A percentile compares a stretch with the other conserved stretches of the same genome.
phyloP scores from a whole-genome alignment of 2,113 vertebrate genomes.

The Campylorhamphus procurvoides region DNA sequence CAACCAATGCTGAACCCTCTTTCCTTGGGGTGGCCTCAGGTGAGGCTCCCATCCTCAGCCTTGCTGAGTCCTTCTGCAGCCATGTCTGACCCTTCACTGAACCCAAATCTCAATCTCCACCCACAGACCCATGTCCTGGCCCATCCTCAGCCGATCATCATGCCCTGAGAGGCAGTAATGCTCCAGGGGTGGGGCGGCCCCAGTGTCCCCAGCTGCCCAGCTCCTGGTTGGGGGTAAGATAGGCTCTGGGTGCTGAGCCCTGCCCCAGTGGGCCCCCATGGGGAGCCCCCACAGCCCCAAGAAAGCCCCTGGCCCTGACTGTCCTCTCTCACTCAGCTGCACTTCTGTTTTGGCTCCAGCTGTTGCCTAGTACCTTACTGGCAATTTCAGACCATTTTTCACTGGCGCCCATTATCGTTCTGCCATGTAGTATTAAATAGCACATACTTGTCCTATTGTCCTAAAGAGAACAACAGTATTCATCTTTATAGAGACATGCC shows the following conservation, averaged over 20 bases:
- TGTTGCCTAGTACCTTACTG: neutral
- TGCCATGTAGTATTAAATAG: neutral
- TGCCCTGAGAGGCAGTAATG: no score
- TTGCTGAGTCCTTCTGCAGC: neutral
- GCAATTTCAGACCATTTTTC: neutral
- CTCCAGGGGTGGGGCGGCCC: rapidly evolving
- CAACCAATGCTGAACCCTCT: neutral
- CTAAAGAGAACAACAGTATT: neutral
- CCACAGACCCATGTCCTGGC: no score
- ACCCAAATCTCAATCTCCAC: rapidly evolving
- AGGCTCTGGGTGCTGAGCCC: neutral
- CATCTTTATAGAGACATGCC: neutral
- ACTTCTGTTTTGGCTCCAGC: neutral
- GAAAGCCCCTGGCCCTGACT: rapidly evolving
- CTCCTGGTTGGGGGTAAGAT: neutral
- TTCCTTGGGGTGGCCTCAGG: neutral
- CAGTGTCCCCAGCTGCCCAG: rapidly evolving
- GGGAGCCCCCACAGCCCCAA: rapidly evolving
- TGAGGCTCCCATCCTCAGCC: neutral
- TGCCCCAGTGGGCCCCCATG: neutral
- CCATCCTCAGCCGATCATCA: neutral
- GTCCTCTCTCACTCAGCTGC: neutral
- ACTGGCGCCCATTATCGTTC: neutral
- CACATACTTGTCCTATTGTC: neutral
- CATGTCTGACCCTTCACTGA: neutral